phyloP scores from a whole-genome alignment of 2,113 vertebrate species.

The Pteruthius melanotis region DNA sequence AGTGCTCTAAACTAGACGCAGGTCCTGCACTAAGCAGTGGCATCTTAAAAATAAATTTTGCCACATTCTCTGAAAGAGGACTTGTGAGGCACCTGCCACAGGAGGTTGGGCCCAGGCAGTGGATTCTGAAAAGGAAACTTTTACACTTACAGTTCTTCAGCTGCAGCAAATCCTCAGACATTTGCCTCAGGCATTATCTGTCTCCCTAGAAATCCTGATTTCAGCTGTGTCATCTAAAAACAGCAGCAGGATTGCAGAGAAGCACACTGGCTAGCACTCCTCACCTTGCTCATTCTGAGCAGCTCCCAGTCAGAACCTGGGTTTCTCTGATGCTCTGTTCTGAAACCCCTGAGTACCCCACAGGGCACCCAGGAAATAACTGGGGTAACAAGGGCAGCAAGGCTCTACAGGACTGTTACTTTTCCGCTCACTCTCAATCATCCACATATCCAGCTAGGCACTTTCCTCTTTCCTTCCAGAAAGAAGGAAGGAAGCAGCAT shows the following conservation, averaged over 20 bases:
- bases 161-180: neutral
- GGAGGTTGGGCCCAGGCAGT: neutral
- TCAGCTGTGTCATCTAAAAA: neutral
- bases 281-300: neutral
- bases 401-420: neutral
- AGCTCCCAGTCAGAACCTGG: neutral
- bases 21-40: neutral
- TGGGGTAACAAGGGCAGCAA: neutral
- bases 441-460: neutral
- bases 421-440: neutral
- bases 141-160: neutral
- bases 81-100: neutral
- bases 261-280: neutral
- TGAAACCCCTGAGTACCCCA: neutral
- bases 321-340: neutral
- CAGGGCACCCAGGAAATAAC: neutral
- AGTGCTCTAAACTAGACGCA: neutral
- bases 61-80: neutral
- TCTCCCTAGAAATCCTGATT: neutral
- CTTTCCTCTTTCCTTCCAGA: neutral
- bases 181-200: neutral
- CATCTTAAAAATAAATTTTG: neutral
- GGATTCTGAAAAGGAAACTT: neutral
- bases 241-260: neutral
- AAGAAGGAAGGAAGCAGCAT: neutral